A percentile compares a stretch with the other conserved stretches of the same genome.
Conservation (phyloP, 2,888 invertebrate genomes). For the Auanema freiburgensis region DNA sequence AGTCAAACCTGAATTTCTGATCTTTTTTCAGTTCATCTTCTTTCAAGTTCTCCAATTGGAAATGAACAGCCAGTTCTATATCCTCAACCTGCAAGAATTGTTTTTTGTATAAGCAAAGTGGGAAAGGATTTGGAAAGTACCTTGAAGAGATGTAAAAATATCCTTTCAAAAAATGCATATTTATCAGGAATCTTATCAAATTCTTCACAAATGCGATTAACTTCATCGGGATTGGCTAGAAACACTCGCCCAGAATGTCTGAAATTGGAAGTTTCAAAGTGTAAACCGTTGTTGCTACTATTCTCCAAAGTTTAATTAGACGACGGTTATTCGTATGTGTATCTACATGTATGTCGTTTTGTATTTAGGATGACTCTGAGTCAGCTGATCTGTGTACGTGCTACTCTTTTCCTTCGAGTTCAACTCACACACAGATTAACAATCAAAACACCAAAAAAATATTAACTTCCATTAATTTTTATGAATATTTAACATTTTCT, state of each 20-base stretch:
- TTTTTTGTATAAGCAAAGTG: conserved; percentile 5
- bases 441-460: too few relatives aligned
- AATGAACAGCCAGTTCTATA: conserved; percentile 53
- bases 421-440: too few relatives aligned
- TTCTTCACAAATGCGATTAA: conserved; percentile 46
- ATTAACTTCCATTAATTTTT: too few relatives aligned
- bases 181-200: conserved; percentile 56
- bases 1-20: conserved; percentile 30
- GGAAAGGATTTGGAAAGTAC: conserved; percentile 20
- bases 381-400: too few relatives aligned
- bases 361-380: too few relatives aligned
- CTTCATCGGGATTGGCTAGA: conserved; percentile 54
- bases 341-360: neutral
- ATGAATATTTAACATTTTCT: too few relatives aligned
- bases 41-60: conserved; percentile 50
- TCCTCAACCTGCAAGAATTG: conserved; percentile 49
- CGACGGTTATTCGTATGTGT: neutral
- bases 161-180: conserved; percentile 52
- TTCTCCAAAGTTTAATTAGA: neutral
- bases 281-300: neutral
- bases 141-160: conserved; percentile 56
- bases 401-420: too few relatives aligned
- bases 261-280: neutral
- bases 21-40: conserved; percentile 49
- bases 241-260: conserved; percentile 53